Evolutionary conservation across 2,113 vertebrate species (phyloP).

Genomic region (Clarias gariepinus): DNA sequence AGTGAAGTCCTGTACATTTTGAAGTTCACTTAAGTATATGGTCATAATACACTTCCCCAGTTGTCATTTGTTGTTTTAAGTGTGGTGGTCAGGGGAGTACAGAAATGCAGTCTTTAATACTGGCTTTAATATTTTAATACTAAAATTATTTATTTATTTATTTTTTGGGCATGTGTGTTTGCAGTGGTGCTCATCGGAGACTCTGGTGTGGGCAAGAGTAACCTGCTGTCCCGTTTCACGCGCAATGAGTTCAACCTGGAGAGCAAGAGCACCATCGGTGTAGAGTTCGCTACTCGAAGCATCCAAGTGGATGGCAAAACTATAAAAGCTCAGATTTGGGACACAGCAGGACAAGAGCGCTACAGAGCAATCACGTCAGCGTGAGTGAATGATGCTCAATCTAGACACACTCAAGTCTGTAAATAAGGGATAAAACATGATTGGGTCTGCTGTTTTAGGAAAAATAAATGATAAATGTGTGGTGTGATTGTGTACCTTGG

Average conservation of each 20-base stretch:
- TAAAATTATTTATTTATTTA: not conserved
- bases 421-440: not conserved
- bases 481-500: not conserved
- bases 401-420: not conserved
- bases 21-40: not conserved
- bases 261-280: slow-evolving; percentile 97
- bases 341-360: slow-evolving; percentile 93
- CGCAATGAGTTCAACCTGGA: slow-evolving; percentile 98
- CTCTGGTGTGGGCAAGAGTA: slow-evolving; percentile 96
- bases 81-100: not conserved
- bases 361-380: slow-evolving; percentile 97
- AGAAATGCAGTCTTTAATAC: not conserved
- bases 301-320: slow-evolving; percentile 97
- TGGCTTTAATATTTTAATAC: too few relatives aligned
- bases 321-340: slow-evolving; percentile 97
- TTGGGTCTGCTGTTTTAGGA: not conserved
- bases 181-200: slow-evolving; percentile 94
- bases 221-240: slow-evolving; percentile 94
- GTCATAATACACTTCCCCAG: not conserved
- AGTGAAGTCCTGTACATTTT: not conserved
- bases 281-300: slow-evolving; percentile 96
- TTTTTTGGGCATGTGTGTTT: not conserved
- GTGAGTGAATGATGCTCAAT: slow-evolving; percentile 72
- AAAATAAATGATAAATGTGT: not conserved
- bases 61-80: not conserved